These are phyloP conservation scores for Gopherus evgoodei DNA, from an alignment of 2,113 vertebrate species.

Conservation along the genomic window DNA sequence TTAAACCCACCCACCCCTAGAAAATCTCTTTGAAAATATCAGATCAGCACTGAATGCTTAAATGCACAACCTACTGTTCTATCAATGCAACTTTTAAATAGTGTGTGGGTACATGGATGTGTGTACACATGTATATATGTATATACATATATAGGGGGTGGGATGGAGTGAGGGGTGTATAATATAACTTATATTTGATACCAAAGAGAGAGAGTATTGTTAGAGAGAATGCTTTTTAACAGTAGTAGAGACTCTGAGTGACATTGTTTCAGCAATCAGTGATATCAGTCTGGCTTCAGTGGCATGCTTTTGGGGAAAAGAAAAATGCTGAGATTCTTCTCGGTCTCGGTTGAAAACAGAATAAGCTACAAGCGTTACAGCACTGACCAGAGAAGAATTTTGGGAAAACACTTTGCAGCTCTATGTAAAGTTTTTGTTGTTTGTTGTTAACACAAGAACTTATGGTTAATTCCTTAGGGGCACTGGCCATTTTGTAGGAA, in stretches of 20 bases:
- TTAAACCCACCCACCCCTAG: fast-evolving
- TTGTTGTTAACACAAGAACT: conserved; percentile 70
- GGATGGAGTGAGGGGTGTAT: background rate
- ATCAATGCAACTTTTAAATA: fast-evolving
- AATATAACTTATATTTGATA: background rate
- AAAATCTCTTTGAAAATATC: background rate
- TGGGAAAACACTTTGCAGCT: conserved; percentile 30
- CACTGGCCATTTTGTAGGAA: conserved; percentile 70
- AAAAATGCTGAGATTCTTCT: background rate
- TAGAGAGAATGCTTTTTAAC: background rate
- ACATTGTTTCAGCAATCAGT: background rate
- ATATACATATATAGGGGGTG: background rate
- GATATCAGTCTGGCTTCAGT: background rate
- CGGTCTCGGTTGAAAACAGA: background rate
- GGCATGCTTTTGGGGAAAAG: background rate
- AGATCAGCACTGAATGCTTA: background rate
- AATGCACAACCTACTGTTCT: background rate
- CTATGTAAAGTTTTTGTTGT: conserved; percentile 54
- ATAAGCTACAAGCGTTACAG: background rate
- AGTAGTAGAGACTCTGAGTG: background rate
- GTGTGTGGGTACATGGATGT: background rate
- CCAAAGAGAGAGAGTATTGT: background rate
- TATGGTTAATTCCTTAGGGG: conserved; percentile 62
- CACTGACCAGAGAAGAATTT: conserved; percentile 3
- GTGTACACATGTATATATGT: background rate